Evolutionary conservation across 2,113 vertebrate species (phyloP).

Genomic region (Austrofundulus limnaeus): DNA sequence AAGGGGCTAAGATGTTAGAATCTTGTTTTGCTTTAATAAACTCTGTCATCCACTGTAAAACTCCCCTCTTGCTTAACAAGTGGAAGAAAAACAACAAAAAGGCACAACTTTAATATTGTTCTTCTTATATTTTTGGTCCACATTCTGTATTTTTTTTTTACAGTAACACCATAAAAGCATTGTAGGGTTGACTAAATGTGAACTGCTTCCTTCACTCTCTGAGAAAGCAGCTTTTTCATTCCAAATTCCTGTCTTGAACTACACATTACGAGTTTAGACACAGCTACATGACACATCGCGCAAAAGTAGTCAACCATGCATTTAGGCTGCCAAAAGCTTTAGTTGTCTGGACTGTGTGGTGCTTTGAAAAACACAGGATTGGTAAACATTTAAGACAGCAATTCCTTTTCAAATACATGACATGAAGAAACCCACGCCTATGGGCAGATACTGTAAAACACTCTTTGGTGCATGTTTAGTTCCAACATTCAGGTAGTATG

Average conservation of each 20-base stretch:
- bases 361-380: background rate
- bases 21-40: no score
- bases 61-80: no score
- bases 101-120: no score
- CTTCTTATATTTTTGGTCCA: no score
- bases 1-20: no score
- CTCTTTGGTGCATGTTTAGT: no score
- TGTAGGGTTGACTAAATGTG: no score
- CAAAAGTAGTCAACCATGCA: background rate
- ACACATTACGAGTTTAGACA: background rate
- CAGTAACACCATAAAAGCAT: no score
- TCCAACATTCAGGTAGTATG: constrained; percentile 26
- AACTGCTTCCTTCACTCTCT: background rate
- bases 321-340: background rate
- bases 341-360: background rate
- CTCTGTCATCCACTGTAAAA: no score
- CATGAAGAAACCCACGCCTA: background rate
- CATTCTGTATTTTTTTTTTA: no score
- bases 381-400: background rate
- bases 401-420: background rate
- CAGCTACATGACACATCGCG: constrained; percentile 2
- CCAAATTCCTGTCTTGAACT: background rate
- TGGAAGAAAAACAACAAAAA: no score
- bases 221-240: background rate
- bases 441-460: background rate